Conservation (phyloP, 2,113 vertebrate species). For the Ceyx melanurus region DNA sequence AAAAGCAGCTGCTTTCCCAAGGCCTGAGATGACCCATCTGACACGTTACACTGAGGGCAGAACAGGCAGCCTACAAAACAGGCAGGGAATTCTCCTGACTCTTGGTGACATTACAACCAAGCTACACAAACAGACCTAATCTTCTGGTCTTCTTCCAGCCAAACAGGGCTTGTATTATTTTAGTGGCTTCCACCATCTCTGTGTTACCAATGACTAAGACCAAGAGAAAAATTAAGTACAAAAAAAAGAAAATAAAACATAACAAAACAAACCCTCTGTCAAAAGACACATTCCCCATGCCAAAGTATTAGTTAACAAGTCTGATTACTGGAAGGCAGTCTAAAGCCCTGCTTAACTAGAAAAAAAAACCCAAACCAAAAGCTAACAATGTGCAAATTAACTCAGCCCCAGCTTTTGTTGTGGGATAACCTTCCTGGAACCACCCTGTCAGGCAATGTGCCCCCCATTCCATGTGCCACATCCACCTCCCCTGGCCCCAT, state of each 20-base stretch:
- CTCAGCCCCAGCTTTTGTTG: not conserved
- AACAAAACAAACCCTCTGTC: not conserved
- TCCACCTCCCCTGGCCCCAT: not conserved
- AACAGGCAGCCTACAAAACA: slow-evolving; percentile 34
- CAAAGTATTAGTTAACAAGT: not conserved
- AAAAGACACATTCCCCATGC: not conserved
- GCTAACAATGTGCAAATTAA: not conserved
- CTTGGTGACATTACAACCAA: slow-evolving; percentile 72
- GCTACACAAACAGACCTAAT: slow-evolving; percentile 82
- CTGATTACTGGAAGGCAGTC: not conserved
- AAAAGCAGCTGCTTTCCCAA: slow-evolving; percentile 50
- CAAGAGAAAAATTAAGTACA: slow-evolving; percentile 47
- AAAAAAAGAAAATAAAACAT: not conserved
- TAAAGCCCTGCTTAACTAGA: not conserved
- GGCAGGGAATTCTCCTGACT: slow-evolving; percentile 76
- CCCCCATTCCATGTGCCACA: accelerated
- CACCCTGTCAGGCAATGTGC: accelerated
- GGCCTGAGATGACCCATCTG: not conserved
- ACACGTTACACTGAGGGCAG: not conserved
- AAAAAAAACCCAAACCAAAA: not conserved
- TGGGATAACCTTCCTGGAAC: not conserved
- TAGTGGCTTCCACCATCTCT: slow-evolving; percentile 19
- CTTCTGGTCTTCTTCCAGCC: slow-evolving; percentile 63
- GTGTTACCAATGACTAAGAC: not conserved
- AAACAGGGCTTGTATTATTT: not conserved